Conservation (phyloP, 2,113 vertebrate species). For the Phrynosoma platyrhinos region DNA sequence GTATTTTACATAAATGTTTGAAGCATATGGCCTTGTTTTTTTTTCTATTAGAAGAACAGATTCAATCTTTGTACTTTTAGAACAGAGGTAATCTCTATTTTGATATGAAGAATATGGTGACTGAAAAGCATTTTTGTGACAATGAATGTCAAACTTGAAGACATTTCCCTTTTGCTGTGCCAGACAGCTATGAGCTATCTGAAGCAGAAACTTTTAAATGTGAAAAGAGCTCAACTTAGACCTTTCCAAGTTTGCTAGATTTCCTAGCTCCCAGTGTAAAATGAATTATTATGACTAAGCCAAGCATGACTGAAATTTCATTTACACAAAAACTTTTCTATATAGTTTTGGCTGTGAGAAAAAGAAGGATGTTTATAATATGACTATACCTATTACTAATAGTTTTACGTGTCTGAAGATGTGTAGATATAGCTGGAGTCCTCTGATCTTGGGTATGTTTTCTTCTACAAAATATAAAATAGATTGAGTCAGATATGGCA, state of each 20-base stretch:
- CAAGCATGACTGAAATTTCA: conserved; percentile 18
- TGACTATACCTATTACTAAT: neutral
- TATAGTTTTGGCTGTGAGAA: neutral
- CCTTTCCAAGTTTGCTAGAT: neutral
- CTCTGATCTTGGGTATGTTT: neutral
- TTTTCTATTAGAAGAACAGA: neutral
- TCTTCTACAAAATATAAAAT: neutral
- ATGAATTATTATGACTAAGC: conserved; percentile 10
- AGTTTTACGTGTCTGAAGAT: neutral
- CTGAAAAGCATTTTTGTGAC: neutral
- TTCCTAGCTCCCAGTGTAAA: conserved; percentile 1
- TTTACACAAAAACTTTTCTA: neutral
- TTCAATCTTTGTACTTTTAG: neutral
- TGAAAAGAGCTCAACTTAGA: conserved; percentile 5
- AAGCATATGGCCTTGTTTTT: too few species aligned
- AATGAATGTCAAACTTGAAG: neutral
- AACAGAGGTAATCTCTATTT: neutral
- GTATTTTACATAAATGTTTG: neutral
- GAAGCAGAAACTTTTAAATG: neutral
- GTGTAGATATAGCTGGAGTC: neutral
- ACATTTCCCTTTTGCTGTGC: neutral
- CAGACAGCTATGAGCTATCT: conserved; percentile 14
- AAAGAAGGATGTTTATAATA: neutral
- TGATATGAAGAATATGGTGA: neutral
- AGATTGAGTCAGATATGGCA: neutral